Percentiles rank a stretch among this genome's conserved stretches.
Conservation (phyloP, 2,113 vertebrate genomes). For the Brachirus orientalis region DNA sequence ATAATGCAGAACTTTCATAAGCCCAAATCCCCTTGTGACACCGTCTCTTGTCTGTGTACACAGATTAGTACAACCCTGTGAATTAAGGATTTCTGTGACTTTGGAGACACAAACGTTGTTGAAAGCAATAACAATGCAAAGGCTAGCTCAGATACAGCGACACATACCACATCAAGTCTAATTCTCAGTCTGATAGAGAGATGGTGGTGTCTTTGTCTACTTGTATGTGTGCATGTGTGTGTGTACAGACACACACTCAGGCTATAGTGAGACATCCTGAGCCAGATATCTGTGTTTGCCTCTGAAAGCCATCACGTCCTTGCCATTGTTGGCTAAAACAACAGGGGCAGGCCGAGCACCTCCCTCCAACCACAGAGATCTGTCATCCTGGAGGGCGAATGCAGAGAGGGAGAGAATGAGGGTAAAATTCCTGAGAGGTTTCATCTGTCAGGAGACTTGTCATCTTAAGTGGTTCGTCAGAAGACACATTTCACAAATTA, state of each 20-base stretch:
- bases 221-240: constrained; percentile 15
- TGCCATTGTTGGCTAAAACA: constrained; percentile 81
- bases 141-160: constrained; percentile 12
- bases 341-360: constrained; percentile 59
- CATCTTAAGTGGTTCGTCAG: constrained; percentile 32
- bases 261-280: constrained; percentile 63
- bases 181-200: constrained; percentile 26
- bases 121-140: constrained; percentile 34
- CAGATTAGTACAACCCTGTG: background rate
- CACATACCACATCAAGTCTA: constrained; percentile 12
- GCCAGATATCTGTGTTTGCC: constrained; percentile 75
- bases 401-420: background rate
- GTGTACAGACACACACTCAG: constrained; percentile 39
- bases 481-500: constrained; percentile 21
- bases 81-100: background rate
- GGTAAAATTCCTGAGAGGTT: constrained; percentile 33
- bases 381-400: constrained; percentile 46
- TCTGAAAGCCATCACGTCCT: constrained; percentile 78
- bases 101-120: constrained; percentile 13
- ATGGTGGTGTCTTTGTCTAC: constrained; percentile 21
- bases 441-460: constrained; percentile 38
- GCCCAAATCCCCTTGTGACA: background rate
- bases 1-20: background rate
- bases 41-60: background rate
- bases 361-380: constrained; percentile 62